Evolutionary conservation across 2,113 vertebrate species (phyloP), one percentile per base, ranked within the genome.

Genomic region (Oryctolagus cuniculus): DNA sequence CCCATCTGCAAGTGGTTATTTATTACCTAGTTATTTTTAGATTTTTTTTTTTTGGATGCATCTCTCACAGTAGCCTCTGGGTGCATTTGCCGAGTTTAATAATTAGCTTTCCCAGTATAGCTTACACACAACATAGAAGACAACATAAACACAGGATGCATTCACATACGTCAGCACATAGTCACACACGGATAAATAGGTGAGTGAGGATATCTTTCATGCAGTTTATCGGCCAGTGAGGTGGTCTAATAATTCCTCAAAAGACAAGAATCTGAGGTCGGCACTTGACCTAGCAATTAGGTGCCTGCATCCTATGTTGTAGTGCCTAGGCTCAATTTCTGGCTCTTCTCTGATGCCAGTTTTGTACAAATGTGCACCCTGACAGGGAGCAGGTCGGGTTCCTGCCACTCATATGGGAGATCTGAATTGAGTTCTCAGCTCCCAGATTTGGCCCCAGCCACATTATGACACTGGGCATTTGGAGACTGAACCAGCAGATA

Each of bases 11-110:
- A 97, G 94, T 84, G 83, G 93, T 96, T 97, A 97, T 97, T 97
- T 96, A 97, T 97, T 97, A 83, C 96, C 69, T 91, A 34, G 94
- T 70, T 97, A 97, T 97, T 98, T 97, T 98, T 96, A 96, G 96
- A 87, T 22, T 94, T 84, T 66, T 82, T 89, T n/a, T 95, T 95
- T 97, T 91, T 83, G 44, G 84, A 95, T 91, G 90, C 90, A 89
- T 90, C 85, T 3, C 87, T 96, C 96, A 96, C 94, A 90, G 96
- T 97, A 96, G 97, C 96, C 97, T 97, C 96, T 95, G 92, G 95
- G 96, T 95, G 49, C 80, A 61, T 95, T 93, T 93, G 67, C 96
- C 64, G 89, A 96, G 72, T 94, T 96, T 92, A 95, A 89, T 97
- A 97, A 97, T 95, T 96, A 96, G 92, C 55, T 90, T 96, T 96